Base-by-base conservation (phyloP, 2,888 invertebrate genomes). In the Drosophila affinis region DNA sequence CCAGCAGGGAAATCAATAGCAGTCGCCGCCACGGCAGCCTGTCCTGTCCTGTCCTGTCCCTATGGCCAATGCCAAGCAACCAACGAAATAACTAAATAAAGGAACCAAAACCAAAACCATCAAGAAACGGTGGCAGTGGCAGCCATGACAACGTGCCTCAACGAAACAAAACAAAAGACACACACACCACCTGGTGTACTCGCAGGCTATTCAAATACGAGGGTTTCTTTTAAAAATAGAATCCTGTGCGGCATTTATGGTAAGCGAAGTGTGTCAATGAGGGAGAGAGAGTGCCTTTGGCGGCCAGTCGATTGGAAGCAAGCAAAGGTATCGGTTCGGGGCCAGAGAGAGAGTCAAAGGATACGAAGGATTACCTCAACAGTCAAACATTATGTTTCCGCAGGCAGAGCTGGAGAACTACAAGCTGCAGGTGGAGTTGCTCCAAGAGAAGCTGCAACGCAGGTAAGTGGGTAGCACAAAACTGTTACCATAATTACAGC, bases 391-490 rank as follows among this genome's bases (percentile, higher is more conserved):
- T 77, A 60, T 91, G 92, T 91, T 85, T 77, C 91, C 91, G 12
- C 92, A 91, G 82, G 90, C 91, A 32, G 92, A 92, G 81, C 73
- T 92, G 72, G 92, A 92, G 71, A 92, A 92, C 71, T 92, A 92
- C 69, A 92, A 91, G 79, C 77, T 92, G 77, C 92, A 92, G 82
- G 92, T 92, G 75, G 92, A 92, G 73, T 69, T 92, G 63, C 82
- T 92, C 3, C 92, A 92, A 72, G 91, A 92, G 75, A 92, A 91
- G 75, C 79, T 92, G 39, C 89, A 90, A 46, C 82, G 91, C 75
- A 92, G 92, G 92, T 92, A 62, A 72, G 79, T 44, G 24, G 6
- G 10, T 10, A 18, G 2, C 12, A 24, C 9, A 14, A 12, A 4
- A 45, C 10, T 14, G 24, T 24, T 24, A 27, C n/a, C 49, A 9